These are phyloP conservation scores for Epinotia demarniana DNA, from an alignment of 2,888 invertebrate genomes.

Conservation along the genomic window DNA sequence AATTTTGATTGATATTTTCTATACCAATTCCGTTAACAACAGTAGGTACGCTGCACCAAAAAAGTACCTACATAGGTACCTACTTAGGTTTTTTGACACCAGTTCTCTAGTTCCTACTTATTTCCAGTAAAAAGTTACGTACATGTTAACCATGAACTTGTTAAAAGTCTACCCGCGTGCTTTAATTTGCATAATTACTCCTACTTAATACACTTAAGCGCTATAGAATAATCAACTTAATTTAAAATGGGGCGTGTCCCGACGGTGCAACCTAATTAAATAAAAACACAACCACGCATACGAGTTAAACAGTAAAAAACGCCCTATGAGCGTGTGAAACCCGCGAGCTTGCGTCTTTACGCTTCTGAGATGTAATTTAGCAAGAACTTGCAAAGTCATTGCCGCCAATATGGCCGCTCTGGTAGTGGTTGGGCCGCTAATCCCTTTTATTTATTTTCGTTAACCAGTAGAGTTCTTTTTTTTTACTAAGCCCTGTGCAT, in stretches of 20 bases:
- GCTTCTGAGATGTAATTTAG: constrained; percentile 23
- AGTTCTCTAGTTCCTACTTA: background rate
- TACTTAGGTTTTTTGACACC: no score
- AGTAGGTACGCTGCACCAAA: no score
- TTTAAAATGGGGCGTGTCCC: constrained; percentile 39
- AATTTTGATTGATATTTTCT: no score
- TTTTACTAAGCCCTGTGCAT: constrained; percentile 73
- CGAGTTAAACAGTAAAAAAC: background rate
- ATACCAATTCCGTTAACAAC: no score
- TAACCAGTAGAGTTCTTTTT: constrained; percentile 61
- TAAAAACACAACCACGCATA: constrained; percentile 38
- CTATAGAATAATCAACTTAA: constrained; percentile 33
- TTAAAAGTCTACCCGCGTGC: constrained; percentile 5
- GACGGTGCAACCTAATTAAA: constrained; percentile 43
- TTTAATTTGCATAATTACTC: constrained; percentile 36
- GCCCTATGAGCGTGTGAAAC: constrained; percentile 1
- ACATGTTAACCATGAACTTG: constrained; percentile 18
- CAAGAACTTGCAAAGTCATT: constrained; percentile 63
- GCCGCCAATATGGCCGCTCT: constrained; percentile 74
- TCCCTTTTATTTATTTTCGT: constrained; percentile 70
- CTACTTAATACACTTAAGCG: constrained; percentile 39
- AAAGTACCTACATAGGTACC: no score
- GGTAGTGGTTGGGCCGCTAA: constrained; percentile 62
- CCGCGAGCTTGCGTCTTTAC: background rate
- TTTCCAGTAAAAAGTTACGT: background rate